Evolutionary conservation across 2,797 vertebrate species (phyloP).

Genomic region (Gallinago solitaria): DNA sequence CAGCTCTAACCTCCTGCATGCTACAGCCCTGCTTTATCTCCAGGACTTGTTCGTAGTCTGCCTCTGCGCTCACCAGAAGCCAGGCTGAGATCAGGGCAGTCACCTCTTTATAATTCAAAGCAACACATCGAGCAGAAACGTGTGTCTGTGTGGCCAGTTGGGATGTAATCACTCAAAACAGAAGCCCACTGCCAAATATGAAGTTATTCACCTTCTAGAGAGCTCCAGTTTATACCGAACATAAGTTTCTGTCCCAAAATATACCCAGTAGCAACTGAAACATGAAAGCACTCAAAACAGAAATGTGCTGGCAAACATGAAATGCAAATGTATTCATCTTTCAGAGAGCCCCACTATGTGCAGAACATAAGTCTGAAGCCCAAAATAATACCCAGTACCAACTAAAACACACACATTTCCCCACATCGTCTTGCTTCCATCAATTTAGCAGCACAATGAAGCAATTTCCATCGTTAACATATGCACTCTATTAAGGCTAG

Average conservation of each 20-base stretch:
- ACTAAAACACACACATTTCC: background rate
- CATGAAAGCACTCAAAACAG: background rate
- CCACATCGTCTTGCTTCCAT: background rate
- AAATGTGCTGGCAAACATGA: slow-evolving; percentile 24
- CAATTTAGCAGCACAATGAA: background rate
- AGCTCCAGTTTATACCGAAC: background rate
- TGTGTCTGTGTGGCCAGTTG: rapidly evolving
- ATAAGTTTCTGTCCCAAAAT: background rate
- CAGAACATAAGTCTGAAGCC: background rate
- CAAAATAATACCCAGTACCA: background rate
- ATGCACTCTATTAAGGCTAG: background rate
- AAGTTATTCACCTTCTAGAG: background rate
- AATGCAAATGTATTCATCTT: background rate
- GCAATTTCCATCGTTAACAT: background rate
- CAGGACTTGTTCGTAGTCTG: background rate
- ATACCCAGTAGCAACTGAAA: background rate
- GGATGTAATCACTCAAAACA: background rate
- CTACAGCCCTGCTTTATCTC: background rate
- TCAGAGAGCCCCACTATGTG: background rate
- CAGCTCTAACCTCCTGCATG: background rate
- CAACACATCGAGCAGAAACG: background rate
- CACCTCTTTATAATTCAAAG: background rate
- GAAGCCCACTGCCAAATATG: background rate
- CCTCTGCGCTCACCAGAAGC: background rate
- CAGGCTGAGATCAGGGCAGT: background rate